Evolutionary conservation across 2,888 invertebrate species (phyloP).

Genomic region (Drepana falcataria): DNA sequence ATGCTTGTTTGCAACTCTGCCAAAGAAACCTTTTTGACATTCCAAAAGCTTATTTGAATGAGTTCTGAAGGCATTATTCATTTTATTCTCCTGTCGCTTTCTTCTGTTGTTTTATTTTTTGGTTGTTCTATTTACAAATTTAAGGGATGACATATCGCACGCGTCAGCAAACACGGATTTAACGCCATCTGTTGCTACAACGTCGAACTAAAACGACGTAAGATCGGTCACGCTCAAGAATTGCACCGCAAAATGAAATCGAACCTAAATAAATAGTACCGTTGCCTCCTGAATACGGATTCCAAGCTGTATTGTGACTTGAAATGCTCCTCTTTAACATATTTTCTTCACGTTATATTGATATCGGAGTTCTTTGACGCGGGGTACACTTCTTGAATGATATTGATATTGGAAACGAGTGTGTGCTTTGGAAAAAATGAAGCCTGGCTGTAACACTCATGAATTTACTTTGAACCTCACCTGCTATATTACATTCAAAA

Average conservation of each 20-base stretch:
- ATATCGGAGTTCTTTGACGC: constrained; percentile 14
- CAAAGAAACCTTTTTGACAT: too few relatives aligned
- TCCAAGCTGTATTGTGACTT: constrained; percentile 18
- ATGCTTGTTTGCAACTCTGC: too few relatives aligned
- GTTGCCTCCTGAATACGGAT: constrained; percentile 37
- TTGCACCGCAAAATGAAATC: constrained; percentile 25
- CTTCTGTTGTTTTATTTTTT: too few relatives aligned
- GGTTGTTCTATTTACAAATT: too few relatives aligned
- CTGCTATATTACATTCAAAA: too few relatives aligned
- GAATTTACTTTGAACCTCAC: too few relatives aligned
- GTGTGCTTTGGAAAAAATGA: neutral
- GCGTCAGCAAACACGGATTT: too few relatives aligned
- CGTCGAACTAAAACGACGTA: neutral
- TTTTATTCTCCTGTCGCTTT: too few relatives aligned
- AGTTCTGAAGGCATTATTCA: too few relatives aligned
- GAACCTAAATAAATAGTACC: constrained; percentile 57
- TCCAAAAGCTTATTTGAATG: too few relatives aligned
- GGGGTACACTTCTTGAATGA: constrained; percentile 1
- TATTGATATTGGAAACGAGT: neutral
- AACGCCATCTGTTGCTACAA: neutral
- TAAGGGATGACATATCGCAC: too few relatives aligned
- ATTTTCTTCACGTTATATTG: constrained; percentile 12
- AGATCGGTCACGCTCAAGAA: constrained; percentile 13
- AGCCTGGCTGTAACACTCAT: neutral
- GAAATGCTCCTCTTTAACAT: constrained; percentile 13